Percentiles rank a stretch among this genome's conserved stretches.
Conservation (phyloP, 2,113 vertebrate genomes). For the Archocentrus centrarchus region DNA sequence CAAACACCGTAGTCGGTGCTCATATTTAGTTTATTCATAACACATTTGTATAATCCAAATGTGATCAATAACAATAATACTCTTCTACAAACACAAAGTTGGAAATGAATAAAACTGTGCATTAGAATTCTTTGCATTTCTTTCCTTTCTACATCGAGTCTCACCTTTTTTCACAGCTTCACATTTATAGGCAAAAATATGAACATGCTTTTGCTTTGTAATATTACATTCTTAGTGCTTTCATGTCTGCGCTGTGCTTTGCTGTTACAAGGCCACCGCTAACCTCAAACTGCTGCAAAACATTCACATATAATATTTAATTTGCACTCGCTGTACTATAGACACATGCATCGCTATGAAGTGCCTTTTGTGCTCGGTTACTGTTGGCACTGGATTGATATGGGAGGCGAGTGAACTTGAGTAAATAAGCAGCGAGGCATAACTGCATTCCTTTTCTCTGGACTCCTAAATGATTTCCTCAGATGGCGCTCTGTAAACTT, state of each 20-base stretch:
- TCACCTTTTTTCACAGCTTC: constrained; percentile 7
- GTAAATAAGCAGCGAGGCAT: constrained; percentile 53
- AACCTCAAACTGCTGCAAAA: not conserved
- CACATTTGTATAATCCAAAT: not conserved
- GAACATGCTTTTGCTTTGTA: constrained; percentile 16
- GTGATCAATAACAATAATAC: constrained; percentile 16
- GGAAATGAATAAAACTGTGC: constrained; percentile 35
- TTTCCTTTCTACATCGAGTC: constrained; percentile 1
- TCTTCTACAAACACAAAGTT: not conserved
- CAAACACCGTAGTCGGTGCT: not conserved
- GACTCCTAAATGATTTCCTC: constrained; percentile 58
- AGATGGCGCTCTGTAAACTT: constrained; percentile 63
- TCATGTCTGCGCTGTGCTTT: not conserved
- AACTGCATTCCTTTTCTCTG: constrained; percentile 33
- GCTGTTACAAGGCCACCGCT: not conserved
- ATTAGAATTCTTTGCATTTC: not conserved
- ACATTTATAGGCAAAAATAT: constrained; percentile 13
- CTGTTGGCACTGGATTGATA: constrained; percentile 26
- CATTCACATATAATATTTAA: not conserved
- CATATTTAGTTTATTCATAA: constrained; percentile 34
- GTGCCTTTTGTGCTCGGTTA: constrained; percentile 17
- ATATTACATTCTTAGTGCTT: not conserved
- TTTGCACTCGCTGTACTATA: not conserved
- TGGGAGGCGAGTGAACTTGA: constrained; percentile 50
- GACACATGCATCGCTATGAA: constrained; percentile 40